Base-by-base conservation (phyloP, 1,140 invertebrate genomes). In the Neoseiulus cucumeris region DNA sequence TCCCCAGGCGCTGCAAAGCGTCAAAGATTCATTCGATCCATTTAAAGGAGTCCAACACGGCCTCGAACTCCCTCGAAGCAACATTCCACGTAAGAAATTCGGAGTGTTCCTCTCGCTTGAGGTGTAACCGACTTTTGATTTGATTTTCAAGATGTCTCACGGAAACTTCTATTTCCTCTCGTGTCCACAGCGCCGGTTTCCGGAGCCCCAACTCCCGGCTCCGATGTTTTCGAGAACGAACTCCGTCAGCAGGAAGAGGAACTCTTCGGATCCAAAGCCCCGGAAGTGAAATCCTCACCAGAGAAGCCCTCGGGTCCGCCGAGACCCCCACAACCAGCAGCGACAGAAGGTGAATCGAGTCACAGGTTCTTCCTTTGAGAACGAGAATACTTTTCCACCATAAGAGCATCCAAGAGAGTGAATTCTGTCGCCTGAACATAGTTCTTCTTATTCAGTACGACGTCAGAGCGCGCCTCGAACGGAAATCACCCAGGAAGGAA, bases 191-290 rank as follows among this genome's bases (percentile, higher is more conserved):
- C 25, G 12, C 51, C 51, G 9, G 51, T 59, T 25, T 59, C 51
- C 25, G 51, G 51, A 25, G 51, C 51, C 14, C 51, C 51, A 6
- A 59, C 51, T 25, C 51, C 51, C 2, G 51, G 51, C 51, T 59
- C 51, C 14, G 51, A 59, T 25, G 51, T 59, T 18, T 59, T 59
- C 22, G 51, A 59, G n/a, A 59, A 25, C 22, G 51, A 59, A 20
- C 51, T 59, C 17, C 51, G 51, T 25, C 51, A 59, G 22, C 51
- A 59, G 22, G 51, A 59, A 59, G 51, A 59, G 33, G 51, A 59
- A 25, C 51, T 59, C 14, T 59, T 59, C 51, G 51, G 51, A 6
- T 39, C 33, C 33, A 39, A 39, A 9, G 9, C 33, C 33, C 9
- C 33, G 33, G 33, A 9, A 9, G 33, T 39, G 33, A 39, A 39